Percentiles rank a stretch among this genome's conserved stretches.
Evolutionary conservation across 2,113 vertebrate species (phyloP).

Genomic region (Sigmodon hispidus): DNA sequence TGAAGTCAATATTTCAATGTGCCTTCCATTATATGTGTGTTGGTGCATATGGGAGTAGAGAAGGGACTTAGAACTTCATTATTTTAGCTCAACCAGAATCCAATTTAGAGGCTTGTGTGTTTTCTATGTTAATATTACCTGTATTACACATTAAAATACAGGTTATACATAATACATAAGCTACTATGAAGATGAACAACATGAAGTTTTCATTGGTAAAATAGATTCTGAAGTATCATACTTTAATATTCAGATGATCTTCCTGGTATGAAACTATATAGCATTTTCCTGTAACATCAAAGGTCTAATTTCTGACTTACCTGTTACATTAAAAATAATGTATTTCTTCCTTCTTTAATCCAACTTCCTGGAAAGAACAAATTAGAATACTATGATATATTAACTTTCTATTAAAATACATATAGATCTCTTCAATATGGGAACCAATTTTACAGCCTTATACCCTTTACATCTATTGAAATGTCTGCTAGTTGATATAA

Average conservation of each 20-base stretch:
- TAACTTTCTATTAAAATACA: slow-evolving; percentile 71
- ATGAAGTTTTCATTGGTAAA: slow-evolving; percentile 43
- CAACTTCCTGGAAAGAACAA: slow-evolving; percentile 64
- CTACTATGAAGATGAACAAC: neutral
- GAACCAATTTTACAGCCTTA: slow-evolving; percentile 61
- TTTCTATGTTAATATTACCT: slow-evolving; percentile 15
- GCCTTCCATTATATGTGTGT: neutral
- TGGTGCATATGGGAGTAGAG: accelerated
- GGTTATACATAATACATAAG: slow-evolving; percentile 62
- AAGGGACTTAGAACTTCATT: neutral
- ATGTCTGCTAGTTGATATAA: slow-evolving; percentile 43
- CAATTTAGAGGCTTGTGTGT: neutral
- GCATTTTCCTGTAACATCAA: slow-evolving; percentile 73
- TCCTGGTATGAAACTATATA: slow-evolving; percentile 63
- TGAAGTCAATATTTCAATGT: neutral
- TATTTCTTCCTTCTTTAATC: slow-evolving; percentile 68
- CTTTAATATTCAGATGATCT: slow-evolving; percentile 60
- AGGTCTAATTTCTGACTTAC: slow-evolving; percentile 73
- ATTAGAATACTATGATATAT: slow-evolving; percentile 70
- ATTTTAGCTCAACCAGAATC: neutral
- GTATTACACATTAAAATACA: slow-evolving; percentile 42
- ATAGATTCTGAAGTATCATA: slow-evolving; percentile 65
- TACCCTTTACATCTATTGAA: slow-evolving; percentile 52
- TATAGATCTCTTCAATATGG: slow-evolving; percentile 55
- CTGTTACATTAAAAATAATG: slow-evolving; percentile 70